Percentiles rank a stretch among this genome's conserved stretches.
These are phyloP conservation scores for Keiferia lycopersicella DNA, from an alignment of 2,888 invertebrate genomes.

Conservation along the genomic window DNA sequence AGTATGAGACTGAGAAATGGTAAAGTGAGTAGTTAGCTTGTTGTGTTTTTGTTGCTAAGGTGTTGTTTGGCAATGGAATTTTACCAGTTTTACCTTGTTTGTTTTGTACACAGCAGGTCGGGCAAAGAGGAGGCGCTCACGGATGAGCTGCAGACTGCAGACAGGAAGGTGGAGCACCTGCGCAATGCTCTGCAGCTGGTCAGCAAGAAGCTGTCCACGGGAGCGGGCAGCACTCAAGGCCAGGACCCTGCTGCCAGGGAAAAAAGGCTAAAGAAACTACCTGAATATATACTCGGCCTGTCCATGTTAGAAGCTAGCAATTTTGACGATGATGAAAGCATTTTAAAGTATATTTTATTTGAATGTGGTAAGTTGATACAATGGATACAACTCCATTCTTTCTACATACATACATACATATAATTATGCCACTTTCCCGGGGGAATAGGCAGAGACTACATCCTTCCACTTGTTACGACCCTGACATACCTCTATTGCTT, in stretches of 20 bases:
- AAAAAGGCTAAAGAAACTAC: constrained; percentile 91
- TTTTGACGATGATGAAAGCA: constrained; percentile 82
- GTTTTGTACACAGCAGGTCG: constrained; percentile 77
- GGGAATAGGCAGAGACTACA: too few species aligned
- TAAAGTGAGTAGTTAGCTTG: constrained; percentile 25
- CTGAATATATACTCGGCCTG: constrained; percentile 90
- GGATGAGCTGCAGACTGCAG: constrained; percentile 91
- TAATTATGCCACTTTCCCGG: too few species aligned
- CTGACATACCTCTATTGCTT: too few species aligned
- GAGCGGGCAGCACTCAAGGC: constrained; percentile 73
- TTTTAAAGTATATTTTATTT: constrained; percentile 80
- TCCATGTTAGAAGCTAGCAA: constrained; percentile 87
- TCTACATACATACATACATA: too few species aligned
- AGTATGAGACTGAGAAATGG: constrained; percentile 6
- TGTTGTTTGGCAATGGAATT: background rate
- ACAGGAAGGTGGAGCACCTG: constrained; percentile 90
- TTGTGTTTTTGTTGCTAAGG: constrained; percentile 24
- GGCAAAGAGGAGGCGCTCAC: constrained; percentile 92
- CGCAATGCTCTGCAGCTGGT: constrained; percentile 85
- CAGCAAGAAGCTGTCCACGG: constrained; percentile 82
- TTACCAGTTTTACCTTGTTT: constrained; percentile 1
- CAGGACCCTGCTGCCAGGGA: constrained; percentile 86
- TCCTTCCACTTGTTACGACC: too few species aligned
- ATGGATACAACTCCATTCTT: background rate
- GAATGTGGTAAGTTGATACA: constrained; percentile 72